These are phyloP conservation scores for Onychomys arenicola DNA, from an alignment of 2,797 vertebrate genomes.

Conservation along the genomic window DNA sequence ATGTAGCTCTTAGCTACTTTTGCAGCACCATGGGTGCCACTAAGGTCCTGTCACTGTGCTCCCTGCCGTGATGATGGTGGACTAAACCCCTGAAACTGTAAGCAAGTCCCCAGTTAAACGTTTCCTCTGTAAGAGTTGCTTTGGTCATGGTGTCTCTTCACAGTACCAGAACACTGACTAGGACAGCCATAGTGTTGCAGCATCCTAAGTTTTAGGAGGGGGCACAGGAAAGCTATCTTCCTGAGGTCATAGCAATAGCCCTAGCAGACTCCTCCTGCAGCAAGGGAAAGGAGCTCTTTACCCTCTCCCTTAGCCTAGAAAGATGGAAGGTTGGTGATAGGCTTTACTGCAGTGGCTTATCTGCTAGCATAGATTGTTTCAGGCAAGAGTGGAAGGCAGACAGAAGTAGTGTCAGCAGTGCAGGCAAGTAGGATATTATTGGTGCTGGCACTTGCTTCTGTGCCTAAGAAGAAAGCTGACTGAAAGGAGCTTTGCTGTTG, in stretches of 20 bases:
- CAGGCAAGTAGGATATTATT: neutral
- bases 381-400: neutral
- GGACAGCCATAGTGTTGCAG: neutral
- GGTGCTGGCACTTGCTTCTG: neutral
- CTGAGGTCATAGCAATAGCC: neutral
- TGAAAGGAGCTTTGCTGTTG: constrained; percentile 43
- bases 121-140: neutral
- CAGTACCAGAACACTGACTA: neutral
- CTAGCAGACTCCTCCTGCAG: neutral
- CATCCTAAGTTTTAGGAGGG: constrained; percentile 31
- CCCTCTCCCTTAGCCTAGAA: neutral
- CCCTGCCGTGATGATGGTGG: no score
- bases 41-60: neutral
- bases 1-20: neutral
- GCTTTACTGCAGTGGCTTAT: constrained; percentile 19
- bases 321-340: neutral
- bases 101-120: neutral
- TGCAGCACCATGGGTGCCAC: neutral
- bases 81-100: neutral
- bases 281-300: neutral
- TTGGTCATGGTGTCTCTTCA: neutral
- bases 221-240: constrained; percentile 9
- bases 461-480: constrained; percentile 1
- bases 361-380: constrained; percentile 3
- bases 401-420: constrained; percentile 22